Evolutionary conservation across 1,140 invertebrate species (phyloP).

Genomic region (Drosophila nikananu): DNA sequence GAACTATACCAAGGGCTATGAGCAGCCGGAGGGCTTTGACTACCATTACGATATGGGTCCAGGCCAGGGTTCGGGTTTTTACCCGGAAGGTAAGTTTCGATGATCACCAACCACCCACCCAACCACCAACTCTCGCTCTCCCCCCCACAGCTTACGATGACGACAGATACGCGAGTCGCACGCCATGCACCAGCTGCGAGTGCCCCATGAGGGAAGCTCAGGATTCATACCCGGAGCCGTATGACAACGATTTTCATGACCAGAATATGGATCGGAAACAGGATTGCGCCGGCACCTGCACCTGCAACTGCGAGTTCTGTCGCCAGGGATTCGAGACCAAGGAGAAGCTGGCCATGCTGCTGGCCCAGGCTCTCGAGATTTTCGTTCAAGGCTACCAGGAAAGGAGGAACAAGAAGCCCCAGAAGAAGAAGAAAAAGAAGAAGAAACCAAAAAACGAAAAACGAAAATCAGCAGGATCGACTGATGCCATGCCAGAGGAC

Average conservation of each 20-base stretch:
- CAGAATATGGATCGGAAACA: background rate
- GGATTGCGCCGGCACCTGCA: background rate
- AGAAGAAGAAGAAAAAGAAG: background rate
- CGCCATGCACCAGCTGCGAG: background rate
- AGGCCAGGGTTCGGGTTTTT: background rate
- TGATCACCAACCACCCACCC: too few relatives aligned
- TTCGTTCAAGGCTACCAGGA: constrained; percentile 12
- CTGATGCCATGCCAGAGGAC: background rate
- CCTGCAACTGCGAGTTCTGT: constrained; percentile 33
- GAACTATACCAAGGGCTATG: background rate
- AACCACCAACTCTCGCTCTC: too few relatives aligned
- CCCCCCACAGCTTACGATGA: constrained; percentile 2
- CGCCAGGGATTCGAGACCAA: constrained; percentile 4
- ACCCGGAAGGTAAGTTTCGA: background rate
- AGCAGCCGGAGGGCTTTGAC: background rate
- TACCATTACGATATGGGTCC: constrained; percentile 4
- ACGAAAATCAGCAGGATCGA: background rate
- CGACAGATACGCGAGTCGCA: background rate
- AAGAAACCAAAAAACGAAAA: background rate
- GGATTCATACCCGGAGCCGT: background rate
- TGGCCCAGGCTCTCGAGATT: constrained; percentile 48
- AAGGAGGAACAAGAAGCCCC: background rate
- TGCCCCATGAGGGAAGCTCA: background rate
- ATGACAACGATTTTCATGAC: background rate
- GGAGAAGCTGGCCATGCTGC: constrained; percentile 21